Percentiles rank a stretch among this genome's conserved stretches.
Evolutionary conservation across 2,797 vertebrate genomes (phyloP).

Genomic region (Moxostoma hubbsi): DNA sequence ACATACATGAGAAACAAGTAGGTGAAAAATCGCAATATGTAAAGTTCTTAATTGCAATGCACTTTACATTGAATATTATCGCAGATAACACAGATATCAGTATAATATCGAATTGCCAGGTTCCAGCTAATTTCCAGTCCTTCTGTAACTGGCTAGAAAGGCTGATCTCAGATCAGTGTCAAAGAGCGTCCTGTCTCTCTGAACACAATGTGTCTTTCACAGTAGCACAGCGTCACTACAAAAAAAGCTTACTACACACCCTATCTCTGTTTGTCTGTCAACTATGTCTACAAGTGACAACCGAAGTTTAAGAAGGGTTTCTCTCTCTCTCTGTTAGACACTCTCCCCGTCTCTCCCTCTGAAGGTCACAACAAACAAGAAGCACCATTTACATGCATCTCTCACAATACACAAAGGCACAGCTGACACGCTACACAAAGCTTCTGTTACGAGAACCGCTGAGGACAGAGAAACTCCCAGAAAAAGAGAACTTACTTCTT

Average conservation of each 20-base stretch:
- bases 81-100: too few relatives aligned
- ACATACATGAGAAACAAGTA: too few relatives aligned
- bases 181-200: constrained; percentile 16
- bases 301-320: constrained; percentile 20
- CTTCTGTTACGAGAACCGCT: constrained; percentile 40
- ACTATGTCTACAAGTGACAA: constrained; percentile 26
- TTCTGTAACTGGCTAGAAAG: not conserved
- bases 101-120: too few relatives aligned
- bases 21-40: too few relatives aligned
- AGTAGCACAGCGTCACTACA: constrained; percentile 1
- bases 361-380: constrained; percentile 66
- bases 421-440: constrained; percentile 59
- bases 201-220: constrained; percentile 50
- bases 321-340: not conserved
- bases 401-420: constrained; percentile 60
- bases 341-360: constrained; percentile 26
- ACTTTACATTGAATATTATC: too few relatives aligned
- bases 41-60: too few relatives aligned
- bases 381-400: constrained; percentile 54
- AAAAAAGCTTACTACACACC: constrained; percentile 10
- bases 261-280: not conserved
- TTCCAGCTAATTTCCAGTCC: too few relatives aligned
- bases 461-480: not conserved
- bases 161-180: constrained; percentile 13
- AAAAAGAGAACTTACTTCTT: constrained; percentile 42